Evolutionary conservation across 2,797 vertebrate species (phyloP).

Genomic region (Dipus sagitta): DNA sequence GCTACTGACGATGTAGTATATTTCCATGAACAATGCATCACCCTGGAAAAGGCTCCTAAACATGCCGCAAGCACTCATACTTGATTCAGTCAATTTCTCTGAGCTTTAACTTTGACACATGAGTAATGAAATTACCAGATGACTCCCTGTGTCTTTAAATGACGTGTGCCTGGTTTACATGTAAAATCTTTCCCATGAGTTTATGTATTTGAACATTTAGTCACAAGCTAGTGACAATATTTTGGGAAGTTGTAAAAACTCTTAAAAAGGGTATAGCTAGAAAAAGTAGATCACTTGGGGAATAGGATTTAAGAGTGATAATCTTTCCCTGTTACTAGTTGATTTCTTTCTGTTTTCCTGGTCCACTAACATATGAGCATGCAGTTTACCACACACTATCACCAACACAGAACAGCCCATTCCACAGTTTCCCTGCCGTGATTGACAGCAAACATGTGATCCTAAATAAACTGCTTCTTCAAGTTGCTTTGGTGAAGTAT

Average conservation of each 20-base stretch:
- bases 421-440: too few species aligned
- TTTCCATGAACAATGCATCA: not conserved
- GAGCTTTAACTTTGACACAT: not conserved
- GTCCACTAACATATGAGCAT: too few species aligned
- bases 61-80: not conserved
- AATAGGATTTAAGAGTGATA: too few species aligned
- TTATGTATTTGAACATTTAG: not conserved
- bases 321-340: too few species aligned
- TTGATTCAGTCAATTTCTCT: not conserved
- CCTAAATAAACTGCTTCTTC: too few species aligned
- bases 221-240: not conserved
- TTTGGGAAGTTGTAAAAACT: not conserved
- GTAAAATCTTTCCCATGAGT: not conserved
- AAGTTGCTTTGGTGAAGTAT: too few species aligned
- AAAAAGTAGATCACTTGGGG: not conserved
- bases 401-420: too few species aligned
- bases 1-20: not conserved
- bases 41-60: not conserved
- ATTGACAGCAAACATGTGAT: too few species aligned
- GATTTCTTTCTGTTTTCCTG: too few species aligned
- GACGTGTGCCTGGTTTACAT: not conserved
- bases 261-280: not conserved
- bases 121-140: not conserved
- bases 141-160: not conserved
- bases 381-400: too few species aligned